phyloP scores from a whole-genome alignment of 1,140 invertebrate genomes.

The Wasmannia auropunctata region DNA sequence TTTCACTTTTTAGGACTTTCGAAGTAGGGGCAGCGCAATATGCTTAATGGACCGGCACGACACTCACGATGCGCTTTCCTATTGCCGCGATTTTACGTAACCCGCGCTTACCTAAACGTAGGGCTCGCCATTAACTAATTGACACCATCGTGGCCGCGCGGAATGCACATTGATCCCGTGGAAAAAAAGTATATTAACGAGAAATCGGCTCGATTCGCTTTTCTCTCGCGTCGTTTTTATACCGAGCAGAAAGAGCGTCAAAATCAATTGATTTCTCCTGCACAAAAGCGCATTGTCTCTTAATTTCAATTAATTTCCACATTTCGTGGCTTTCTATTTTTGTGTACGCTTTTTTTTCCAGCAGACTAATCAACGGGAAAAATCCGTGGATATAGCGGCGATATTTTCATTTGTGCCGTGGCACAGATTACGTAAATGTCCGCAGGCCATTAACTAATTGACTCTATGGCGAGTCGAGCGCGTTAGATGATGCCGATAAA shows the following conservation, averaged over 20 bases:
- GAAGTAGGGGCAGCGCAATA: conserved; percentile 61
- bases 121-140: conserved; percentile 69
- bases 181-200: conserved; percentile 26
- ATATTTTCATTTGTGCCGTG: conserved; percentile 38
- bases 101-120: conserved; percentile 30
- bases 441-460: conserved; percentile 50
- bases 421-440: conserved; percentile 45
- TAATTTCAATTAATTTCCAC: not conserved
- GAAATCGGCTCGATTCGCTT: conserved; percentile 13
- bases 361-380: conserved; percentile 4
- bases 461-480: conserved; percentile 26
- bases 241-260: not conserved
- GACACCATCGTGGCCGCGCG: conserved; percentile 36
- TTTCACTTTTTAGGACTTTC: conserved; percentile 43
- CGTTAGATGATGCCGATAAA: conserved; percentile 38
- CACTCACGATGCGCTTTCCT: conserved; percentile 57
- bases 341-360: not conserved
- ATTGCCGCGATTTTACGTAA: conserved; percentile 58
- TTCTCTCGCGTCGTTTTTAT: not conserved
- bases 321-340: not conserved
- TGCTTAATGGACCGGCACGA: conserved; percentile 72
- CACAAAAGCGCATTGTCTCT: not conserved
- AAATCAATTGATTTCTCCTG: not conserved
- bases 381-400: not conserved
- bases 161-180: conserved; percentile 31